Base-by-base conservation (phyloP, 2,888 invertebrate species). In the Volucella bombylans region DNA sequence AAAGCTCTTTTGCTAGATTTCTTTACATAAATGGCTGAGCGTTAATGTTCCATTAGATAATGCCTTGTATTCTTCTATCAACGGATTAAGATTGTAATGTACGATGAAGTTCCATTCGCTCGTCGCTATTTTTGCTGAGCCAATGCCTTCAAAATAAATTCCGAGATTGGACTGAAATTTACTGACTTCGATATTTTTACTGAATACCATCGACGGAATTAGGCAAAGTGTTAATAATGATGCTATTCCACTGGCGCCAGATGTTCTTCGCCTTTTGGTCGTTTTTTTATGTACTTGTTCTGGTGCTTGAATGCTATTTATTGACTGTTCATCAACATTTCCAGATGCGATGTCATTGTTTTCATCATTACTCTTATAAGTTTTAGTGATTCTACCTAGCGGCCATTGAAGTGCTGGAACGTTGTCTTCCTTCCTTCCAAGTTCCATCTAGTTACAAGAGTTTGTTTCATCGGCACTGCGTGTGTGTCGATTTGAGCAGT, bases 131-230 rank as follows among this genome's bases (percentile, higher is more conserved):
- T n/a, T n/a, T n/a, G n/a, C 52, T 45, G 57, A 50, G 41, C 79
- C 74, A 23, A 85, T 74, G 54, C 65, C 67, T 71, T 76, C 71
- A 45, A 85, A 71, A 57, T 83, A 67, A 10, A 79, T 38, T 15
- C 83, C 79, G 39, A 69, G 65, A 14, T 83, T 50, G n/a, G 50
- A n/a, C 14, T 49, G 15, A 47, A 79, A 74, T 31, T 55, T 55
- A 15, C 15, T 68, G 47, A 76, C 43, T 12, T 76, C 18, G 12
- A 76, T 67, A n/a, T 54, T 43, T 15, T 49, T 23, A 11, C 18
- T 39, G 6, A 68, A 41, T 8, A 67, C 52, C 18, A 39, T 10
- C 49, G 57, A 47, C 9, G 67, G 14, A 8, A 76, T 31, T 3
- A 59, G 15, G 15, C 68, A 31, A 8, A 54, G 45, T 61, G 52